A percentile compares a stretch with the other conserved stretches of the same genome.
Conservation (phyloP, 37 sponge, comb jelly and placozoan species). For the Spongilla lacustris region DNA sequence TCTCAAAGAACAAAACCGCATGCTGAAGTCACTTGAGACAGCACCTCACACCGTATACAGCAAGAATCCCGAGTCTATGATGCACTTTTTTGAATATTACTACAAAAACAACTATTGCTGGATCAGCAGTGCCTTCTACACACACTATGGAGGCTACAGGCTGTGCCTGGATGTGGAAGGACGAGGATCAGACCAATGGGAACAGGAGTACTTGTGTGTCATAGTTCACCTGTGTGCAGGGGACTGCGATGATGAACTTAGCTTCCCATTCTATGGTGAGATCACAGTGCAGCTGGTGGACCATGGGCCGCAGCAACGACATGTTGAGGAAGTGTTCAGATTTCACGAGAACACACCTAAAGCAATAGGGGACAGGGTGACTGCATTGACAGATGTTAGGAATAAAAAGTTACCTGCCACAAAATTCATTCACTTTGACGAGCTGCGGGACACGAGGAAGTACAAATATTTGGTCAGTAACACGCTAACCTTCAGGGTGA, state of each 20-base stretch:
- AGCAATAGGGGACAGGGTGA: neutral
- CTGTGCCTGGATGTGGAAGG: neutral
- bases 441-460: neutral
- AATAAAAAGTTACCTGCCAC: neutral
- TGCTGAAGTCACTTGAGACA: neutral
- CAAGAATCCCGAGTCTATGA: neutral
- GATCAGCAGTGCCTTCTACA: neutral
- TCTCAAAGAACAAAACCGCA: neutral
- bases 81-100: neutral
- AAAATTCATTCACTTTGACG: neutral
- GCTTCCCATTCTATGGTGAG: neutral
- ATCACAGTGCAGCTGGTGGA: conserved; percentile 3
- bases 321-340: neutral
- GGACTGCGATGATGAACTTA: neutral
- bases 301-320: neutral
- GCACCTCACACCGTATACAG: neutral
- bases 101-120: neutral
- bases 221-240: neutral
- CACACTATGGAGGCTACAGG: neutral
- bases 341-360: neutral
- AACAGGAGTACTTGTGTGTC: neutral
- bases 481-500: neutral
- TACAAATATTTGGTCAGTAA: neutral
- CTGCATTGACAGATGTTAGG: neutral
- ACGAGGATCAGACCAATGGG: neutral